phyloP scores from a whole-genome alignment of 2,113 vertebrate species.

The Glaucomys volans region DNA sequence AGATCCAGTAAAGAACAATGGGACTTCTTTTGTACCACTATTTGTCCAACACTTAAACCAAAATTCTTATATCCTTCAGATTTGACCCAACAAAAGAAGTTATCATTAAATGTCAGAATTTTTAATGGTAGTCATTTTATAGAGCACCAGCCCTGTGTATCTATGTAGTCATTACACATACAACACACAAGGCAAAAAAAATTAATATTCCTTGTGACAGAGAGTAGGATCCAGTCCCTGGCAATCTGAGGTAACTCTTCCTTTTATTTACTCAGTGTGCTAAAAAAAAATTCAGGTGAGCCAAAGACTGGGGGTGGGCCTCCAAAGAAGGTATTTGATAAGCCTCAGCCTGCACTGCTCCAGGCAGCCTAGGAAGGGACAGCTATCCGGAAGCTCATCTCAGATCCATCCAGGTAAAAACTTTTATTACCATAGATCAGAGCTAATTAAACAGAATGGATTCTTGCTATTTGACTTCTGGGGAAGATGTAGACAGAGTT shows the following conservation, averaged over 20 bases:
- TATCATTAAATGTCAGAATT: not conserved
- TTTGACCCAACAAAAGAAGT: not conserved
- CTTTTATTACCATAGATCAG: not conserved
- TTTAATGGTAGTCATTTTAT: not conserved
- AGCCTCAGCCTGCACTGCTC: conserved; percentile 34
- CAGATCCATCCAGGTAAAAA: not conserved
- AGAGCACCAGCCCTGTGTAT: not conserved
- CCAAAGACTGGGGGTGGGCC: not conserved
- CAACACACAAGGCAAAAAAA: not conserved
- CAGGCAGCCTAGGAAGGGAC: not conserved
- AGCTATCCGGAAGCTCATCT: not conserved
- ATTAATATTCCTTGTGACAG: not conserved
- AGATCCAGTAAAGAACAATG: not conserved
- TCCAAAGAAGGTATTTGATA: conserved; percentile 46
- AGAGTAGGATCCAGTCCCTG: not conserved
- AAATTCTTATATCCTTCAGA: conserved; percentile 12
- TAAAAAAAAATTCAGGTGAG: conserved; percentile 3
- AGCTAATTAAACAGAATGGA: conserved; percentile 15
- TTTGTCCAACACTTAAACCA: not conserved
- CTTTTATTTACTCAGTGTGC: not conserved
- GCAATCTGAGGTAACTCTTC: not conserved
- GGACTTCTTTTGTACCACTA: not conserved
- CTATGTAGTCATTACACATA: not conserved
- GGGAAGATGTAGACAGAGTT: not conserved
- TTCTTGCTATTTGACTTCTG: not conserved